phyloP scores from a whole-genome alignment of 2,113 vertebrate genomes.

The Stomatorhinus ivindoensis region DNA sequence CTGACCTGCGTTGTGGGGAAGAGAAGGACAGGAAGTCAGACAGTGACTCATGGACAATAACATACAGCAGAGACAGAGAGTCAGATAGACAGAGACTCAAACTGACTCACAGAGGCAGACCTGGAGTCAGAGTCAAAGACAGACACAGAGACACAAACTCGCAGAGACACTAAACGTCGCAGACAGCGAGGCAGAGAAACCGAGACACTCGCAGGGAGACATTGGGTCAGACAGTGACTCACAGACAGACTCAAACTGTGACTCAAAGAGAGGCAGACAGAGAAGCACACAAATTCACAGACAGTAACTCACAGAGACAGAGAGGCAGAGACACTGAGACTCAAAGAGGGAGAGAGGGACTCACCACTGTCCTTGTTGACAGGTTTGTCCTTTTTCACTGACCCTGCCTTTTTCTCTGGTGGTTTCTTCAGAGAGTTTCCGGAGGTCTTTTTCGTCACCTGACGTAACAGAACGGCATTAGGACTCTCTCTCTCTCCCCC shows the following conservation, averaged over 20 bases:
- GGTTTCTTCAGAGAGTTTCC: slow-evolving; percentile 77
- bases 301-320: neutral
- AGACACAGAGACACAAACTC: neutral
- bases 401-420: slow-evolving; percentile 73
- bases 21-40: neutral
- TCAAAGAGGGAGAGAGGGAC: neutral
- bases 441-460: slow-evolving; percentile 73
- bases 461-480: neutral
- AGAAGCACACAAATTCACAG: neutral
- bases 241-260: neutral
- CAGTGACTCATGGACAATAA: neutral
- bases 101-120: neutral
- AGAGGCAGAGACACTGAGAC: neutral
- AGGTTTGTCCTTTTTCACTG: slow-evolving; percentile 78
- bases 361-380: slow-evolving; percentile 72
- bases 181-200: neutral
- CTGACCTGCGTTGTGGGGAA: slow-evolving; percentile 52
- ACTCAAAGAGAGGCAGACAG: neutral
- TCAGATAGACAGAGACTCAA: slow-evolving; percentile 35
- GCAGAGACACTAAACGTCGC: neutral
- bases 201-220: slow-evolving; percentile 42
- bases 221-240: neutral
- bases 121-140: neutral
- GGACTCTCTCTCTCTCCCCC: neutral
- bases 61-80: neutral